phyloP scores from a whole-genome alignment of 2,797 vertebrate genomes.

The Aselliscus stoliczkanus region DNA sequence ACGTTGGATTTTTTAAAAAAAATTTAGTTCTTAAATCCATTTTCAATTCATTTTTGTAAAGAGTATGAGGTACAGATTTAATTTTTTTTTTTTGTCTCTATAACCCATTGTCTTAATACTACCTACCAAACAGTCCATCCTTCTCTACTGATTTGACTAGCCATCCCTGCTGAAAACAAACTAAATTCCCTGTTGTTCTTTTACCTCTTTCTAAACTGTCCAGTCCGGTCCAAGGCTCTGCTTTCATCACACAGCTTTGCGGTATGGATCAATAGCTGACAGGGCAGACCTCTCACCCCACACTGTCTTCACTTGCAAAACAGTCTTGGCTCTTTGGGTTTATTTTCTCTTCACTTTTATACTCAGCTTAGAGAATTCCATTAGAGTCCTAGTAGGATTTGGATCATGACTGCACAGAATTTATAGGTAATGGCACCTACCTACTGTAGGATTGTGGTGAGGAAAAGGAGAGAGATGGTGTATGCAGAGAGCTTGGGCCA shows the following conservation, averaged over 20 bases:
- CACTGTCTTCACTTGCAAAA: background rate
- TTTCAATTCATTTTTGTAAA: background rate
- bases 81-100: background rate
- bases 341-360: background rate
- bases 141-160: background rate
- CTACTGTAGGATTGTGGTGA: background rate
- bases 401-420: background rate
- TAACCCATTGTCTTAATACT: background rate
- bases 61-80: background rate
- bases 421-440: background rate
- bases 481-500: background rate
- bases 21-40: background rate
- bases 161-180: background rate
- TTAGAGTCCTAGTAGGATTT: background rate
- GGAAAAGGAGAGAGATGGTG: background rate
- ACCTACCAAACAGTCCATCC: background rate
- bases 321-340: background rate
- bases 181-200: background rate
- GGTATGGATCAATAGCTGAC: rapidly evolving
- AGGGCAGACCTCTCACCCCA: too few species aligned
- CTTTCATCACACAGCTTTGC: background rate
- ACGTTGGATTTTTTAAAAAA: background rate
- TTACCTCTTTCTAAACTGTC: background rate
- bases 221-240: rapidly evolving
- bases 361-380: background rate